Conservation (phyloP, 2,888 invertebrate genomes). For the Thelaira solivaga region DNA sequence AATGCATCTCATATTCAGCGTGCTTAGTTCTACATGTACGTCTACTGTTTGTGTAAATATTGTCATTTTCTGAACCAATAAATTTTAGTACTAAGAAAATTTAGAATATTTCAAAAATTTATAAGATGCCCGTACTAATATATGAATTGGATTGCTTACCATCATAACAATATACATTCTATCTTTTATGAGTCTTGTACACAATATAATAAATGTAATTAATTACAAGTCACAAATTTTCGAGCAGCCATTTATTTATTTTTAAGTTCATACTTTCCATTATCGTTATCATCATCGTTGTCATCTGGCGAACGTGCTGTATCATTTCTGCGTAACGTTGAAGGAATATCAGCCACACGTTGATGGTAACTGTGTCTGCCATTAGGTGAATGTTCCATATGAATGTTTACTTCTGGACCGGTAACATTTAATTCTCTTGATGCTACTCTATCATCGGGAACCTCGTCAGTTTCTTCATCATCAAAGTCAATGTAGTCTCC, state of each 20-base stretch:
- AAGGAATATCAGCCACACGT: slow-evolving; percentile 63
- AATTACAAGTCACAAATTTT: slow-evolving; percentile 1
- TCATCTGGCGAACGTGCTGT: slow-evolving; percentile 60
- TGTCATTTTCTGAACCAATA: slow-evolving; percentile 15
- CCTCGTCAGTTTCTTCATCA: slow-evolving; percentile 69
- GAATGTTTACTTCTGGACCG: slow-evolving; percentile 61
- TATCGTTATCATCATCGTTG: slow-evolving; percentile 62
- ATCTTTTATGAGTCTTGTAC: slow-evolving; percentile 5
- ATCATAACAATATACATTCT: slow-evolving; percentile 13
- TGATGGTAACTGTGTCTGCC: slow-evolving; percentile 68
- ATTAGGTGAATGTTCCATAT: slow-evolving; percentile 68
- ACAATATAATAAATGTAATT: slow-evolving; percentile 35
- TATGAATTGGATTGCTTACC: slow-evolving; percentile 9
- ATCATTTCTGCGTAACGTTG: slow-evolving; percentile 56
- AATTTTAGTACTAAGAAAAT: slow-evolving; percentile 25
- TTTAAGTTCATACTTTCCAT: slow-evolving; percentile 66
- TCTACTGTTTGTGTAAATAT: slow-evolving; percentile 12
- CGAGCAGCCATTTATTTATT: slow-evolving; percentile 67
- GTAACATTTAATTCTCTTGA: slow-evolving; percentile 36
- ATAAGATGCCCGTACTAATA: too few species aligned
- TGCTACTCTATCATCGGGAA: slow-evolving; percentile 57
- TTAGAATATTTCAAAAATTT: slow-evolving; percentile 19
- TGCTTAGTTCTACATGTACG: too few species aligned
- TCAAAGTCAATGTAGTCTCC: slow-evolving; percentile 73
- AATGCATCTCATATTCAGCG: slow-evolving; percentile 11